phyloP scores from a whole-genome alignment of 2,888 invertebrate species.

The Tribolium freemani region DNA sequence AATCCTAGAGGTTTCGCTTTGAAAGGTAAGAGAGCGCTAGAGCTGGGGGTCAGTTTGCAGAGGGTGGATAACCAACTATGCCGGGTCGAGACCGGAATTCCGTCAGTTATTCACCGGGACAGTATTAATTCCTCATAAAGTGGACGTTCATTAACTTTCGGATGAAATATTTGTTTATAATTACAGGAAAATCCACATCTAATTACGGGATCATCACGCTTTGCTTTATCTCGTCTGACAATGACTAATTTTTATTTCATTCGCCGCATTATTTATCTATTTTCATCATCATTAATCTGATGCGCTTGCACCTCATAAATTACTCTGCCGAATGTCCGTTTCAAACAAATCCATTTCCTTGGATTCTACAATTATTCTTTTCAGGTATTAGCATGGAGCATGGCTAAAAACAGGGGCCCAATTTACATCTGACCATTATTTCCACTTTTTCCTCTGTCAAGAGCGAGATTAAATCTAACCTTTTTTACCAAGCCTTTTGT shows the following conservation, averaged over 20 bases:
- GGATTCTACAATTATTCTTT: constrained; percentile 24
- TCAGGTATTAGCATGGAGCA: constrained; percentile 11
- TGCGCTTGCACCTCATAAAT: constrained; percentile 29
- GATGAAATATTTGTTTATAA: constrained; percentile 48
- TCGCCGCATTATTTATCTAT: constrained; percentile 17
- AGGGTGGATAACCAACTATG: constrained; percentile 44
- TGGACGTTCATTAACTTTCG: constrained; percentile 47
- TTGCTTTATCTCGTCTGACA: constrained; percentile 25
- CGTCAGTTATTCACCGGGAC: constrained; percentile 49
- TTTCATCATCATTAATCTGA: constrained; percentile 24
- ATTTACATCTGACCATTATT: constrained; percentile 27
- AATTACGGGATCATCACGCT: constrained; percentile 30
- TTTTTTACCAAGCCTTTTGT: constrained; percentile 22
- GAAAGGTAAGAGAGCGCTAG: constrained; percentile 39
- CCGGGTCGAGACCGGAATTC: constrained; percentile 49
- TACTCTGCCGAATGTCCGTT: constrained; percentile 21
- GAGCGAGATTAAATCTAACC: constrained; percentile 22
- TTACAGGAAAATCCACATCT: constrained; percentile 43
- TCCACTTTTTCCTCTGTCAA: constrained; percentile 25
- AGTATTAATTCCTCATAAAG: constrained; percentile 49
- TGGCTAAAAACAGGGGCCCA: constrained; percentile 21
- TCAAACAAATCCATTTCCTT: constrained; percentile 26
- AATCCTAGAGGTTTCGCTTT: constrained; percentile 42
- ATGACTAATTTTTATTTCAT: constrained; percentile 36
- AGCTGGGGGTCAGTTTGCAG: constrained; percentile 41